Conservation (phyloP, 2,888 invertebrate genomes). For the Zygogramma bicolorata region DNA sequence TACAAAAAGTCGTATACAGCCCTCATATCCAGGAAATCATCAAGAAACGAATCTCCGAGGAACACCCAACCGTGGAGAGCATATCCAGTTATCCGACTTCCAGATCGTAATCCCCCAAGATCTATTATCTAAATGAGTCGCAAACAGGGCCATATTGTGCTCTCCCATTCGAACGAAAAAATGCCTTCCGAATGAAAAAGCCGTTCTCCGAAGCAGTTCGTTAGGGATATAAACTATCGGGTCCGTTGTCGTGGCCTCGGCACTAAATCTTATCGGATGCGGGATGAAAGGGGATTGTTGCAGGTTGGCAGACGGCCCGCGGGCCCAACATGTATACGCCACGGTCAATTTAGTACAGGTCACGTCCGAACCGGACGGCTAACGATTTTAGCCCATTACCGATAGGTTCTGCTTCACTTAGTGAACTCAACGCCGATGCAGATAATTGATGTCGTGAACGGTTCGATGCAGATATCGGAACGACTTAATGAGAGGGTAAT, state of each 20-base stretch:
- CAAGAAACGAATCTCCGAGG: background rate
- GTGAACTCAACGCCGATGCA: conserved; percentile 26
- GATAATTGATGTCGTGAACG: background rate
- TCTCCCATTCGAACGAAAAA: conserved; percentile 9
- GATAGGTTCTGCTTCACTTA: conserved; percentile 26
- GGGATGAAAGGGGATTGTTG: conserved; percentile 50
- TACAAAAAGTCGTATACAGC: too few species aligned
- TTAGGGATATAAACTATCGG: conserved; percentile 52
- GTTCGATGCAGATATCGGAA: background rate
- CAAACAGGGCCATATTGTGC: conserved; percentile 11
- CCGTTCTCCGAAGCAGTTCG: conserved; percentile 36
- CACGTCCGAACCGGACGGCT: conserved; percentile 46
- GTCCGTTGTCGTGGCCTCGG: conserved; percentile 47
- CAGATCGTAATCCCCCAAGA: background rate
- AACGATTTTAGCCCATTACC: conserved; percentile 41
- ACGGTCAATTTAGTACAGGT: conserved; percentile 43
- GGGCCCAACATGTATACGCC: conserved; percentile 48
- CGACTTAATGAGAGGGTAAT: background rate
- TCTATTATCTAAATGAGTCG: conserved; percentile 13
- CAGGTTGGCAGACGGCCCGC: conserved; percentile 50
- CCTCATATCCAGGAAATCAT: background rate
- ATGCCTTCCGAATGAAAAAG: conserved; percentile 2
- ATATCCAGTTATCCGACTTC: background rate
- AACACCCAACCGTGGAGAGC: background rate
- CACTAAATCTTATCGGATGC: conserved; percentile 55